Base-by-base conservation (phyloP, 2,113 vertebrate species). In the Natator depressus region DNA sequence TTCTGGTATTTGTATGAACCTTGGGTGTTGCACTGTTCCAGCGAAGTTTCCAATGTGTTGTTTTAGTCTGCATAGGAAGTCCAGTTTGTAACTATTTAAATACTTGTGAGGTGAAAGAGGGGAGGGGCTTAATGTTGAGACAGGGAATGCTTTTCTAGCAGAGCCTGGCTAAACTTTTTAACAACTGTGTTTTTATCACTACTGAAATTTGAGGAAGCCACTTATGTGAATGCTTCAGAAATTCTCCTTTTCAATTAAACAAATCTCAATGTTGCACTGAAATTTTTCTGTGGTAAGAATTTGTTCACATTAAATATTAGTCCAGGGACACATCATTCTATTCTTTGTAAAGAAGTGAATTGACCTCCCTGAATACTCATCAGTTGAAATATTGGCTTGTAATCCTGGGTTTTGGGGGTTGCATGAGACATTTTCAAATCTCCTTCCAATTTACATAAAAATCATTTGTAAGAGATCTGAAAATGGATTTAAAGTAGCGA, bases 11-110 rank as follows among this genome's bases (percentile, higher is more conserved):
- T 47, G 35, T 25, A 85, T 91, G 79, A 93, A 85, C 38, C 79
- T 75, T 27, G 11, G 3, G 1, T n/a, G 2, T 7, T 1, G 5
- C 57, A 90, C 79, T 87, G 27, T 95, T 96, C 88, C 89, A 94
- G 4, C 31, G 82, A 89, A 69, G 35, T 85, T 96, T 97, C 91
- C 88, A 93, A 85, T 79, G 86, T 89, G 54, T 95, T 96, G 92
- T 95, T 97, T 94, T 59, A 87, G 85, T 87, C 5, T 4, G 84
- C 50, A 85, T 93, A 89, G 92, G 94, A 95, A 95, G 87, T 89
- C 82, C 76, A 91, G 57, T 69, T 84, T 87, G 14, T 51, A 95
- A 51, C 81, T 84, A 95, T 93, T 95, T 89, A 95, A 93, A 92
- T 91, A 86, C 82, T 82, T 96, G 85, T 27, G 84, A 96, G 84